Evolutionary conservation across 2,888 invertebrate species (phyloP), one percentile per base, ranked within the genome.

Genomic region (Melanchra persicariae): DNA sequence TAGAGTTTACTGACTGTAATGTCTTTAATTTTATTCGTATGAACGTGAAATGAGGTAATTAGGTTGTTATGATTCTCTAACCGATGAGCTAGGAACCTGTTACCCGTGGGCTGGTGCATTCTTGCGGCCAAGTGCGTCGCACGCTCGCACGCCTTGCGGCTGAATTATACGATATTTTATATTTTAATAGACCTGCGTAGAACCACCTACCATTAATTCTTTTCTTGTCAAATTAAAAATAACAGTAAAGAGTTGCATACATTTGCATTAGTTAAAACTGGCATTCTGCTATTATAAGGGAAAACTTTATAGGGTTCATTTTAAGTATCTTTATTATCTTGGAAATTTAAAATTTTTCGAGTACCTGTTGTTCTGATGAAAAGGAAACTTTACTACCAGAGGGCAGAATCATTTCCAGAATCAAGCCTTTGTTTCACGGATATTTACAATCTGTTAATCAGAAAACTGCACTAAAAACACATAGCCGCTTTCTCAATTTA

Each of bases 1-100:
- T 2, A 4, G 47, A 37, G 40, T 4, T 60, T 17, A 37, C 1
- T 15, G 2, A 30, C 0, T 5, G 19, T 12, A n/a, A 45, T 43
- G 43, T 64, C 9, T 37, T 30, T 17, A 24, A 26, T 26, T 64
- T 47, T n/a, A 15, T 47, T 45, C 9, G 6, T 37, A 45, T 49
- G 40, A 12, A 40, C 6, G 1, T 64, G 40, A 67, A 83, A 73
- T 62, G 66, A 65, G 74, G 71, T 45, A 81, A 74, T 76, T 61
- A 74, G 77, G 77, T 79, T 78, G 79, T 76, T 79, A 74, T 81
- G 77, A 62, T 79, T 78, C 67, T 81, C 62, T 58, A 61, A 19
- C n/a, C 65, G 58, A 78, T 71, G 75, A 54, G 70, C 40, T 34
- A 54, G 55, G 58, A 74, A 84, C 83, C 80, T 70, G 83, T 83